Evolutionary conservation across 2,797 vertebrate species (phyloP), one percentile per base, ranked within the genome.

Genomic region (Sebastes itinus): DNA sequence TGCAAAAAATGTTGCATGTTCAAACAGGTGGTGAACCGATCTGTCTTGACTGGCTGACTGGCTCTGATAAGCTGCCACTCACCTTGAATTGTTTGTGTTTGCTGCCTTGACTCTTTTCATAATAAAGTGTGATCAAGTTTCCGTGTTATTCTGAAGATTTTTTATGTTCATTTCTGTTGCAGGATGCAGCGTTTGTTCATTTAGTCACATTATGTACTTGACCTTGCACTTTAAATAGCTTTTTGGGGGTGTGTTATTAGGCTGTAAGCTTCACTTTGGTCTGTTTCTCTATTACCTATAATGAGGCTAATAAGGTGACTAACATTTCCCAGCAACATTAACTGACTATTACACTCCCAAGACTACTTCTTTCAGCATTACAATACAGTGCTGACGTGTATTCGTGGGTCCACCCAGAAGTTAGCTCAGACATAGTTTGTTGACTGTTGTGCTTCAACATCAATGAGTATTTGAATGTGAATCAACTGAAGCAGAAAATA

Each of bases 1-100:
- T 63, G 38, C 54, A n/a, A 85, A 81, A 88, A 75, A 84, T 84
- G 71, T 4, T 80, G 74, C 91, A 73, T 82, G 91, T 89, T 69
- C 75, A 75, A 90, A 92, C 92, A 90, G 62, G 86, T 10, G 60
- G 42, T 68, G 59, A 68, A 42, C 35, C 2, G 35, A 84, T 87
- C 35, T 65, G 79, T 82, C 79, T 70, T 20, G 20, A 78, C 79
- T 65, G 66, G 68, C 35, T 49, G 20, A 73, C 27, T 10, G 38
- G 4, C 33, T 23, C 33, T 74, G 7, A 75, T 70, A 35, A 63
- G 25, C 20, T 20, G 60, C 42, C 25, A 71, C 61, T 38, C 54
- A 9, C n/a, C 38, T 38, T 28, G 5, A 71, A 71, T 6, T 33
- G 7, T 23, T 71, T 72, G 12, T 25, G 16, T 77, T 73, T 66